A percentile compares a stretch with the other conserved stretches of the same genome.
phyloP scores from a whole-genome alignment of 2,113 vertebrate species.

The Pelvicachromis taeniatus region DNA sequence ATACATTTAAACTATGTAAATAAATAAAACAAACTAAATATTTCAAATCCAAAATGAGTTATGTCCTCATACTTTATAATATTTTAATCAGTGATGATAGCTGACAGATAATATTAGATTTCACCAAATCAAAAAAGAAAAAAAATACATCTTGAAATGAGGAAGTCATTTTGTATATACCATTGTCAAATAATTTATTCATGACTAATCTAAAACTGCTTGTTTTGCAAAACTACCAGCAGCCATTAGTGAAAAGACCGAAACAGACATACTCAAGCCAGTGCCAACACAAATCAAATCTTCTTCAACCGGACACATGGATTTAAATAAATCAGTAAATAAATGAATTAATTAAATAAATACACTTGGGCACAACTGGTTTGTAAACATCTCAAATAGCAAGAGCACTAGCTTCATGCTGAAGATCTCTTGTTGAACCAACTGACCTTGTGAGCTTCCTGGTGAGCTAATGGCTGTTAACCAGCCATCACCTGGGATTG shows the following conservation, averaged over 20 bases:
- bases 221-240: neutral
- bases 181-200: neutral
- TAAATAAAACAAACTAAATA: neutral
- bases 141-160: constrained; percentile 29
- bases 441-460: neutral
- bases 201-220: neutral
- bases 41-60: neutral
- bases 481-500: neutral
- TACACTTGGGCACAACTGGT: neutral
- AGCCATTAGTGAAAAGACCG: neutral
- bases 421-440: neutral
- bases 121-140: constrained; percentile 13
- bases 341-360: neutral
- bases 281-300: fast-evolving
- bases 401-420: neutral
- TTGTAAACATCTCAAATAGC: neutral
- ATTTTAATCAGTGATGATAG: neutral
- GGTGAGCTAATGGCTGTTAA: neutral
- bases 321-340: neutral
- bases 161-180: neutral
- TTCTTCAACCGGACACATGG: neutral
- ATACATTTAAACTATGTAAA: neutral
- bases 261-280: neutral
- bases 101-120: constrained; percentile 16
- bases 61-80: neutral